Conservation (phyloP, 2,797 vertebrate species). For the Pachyuromys duprasi region DNA sequence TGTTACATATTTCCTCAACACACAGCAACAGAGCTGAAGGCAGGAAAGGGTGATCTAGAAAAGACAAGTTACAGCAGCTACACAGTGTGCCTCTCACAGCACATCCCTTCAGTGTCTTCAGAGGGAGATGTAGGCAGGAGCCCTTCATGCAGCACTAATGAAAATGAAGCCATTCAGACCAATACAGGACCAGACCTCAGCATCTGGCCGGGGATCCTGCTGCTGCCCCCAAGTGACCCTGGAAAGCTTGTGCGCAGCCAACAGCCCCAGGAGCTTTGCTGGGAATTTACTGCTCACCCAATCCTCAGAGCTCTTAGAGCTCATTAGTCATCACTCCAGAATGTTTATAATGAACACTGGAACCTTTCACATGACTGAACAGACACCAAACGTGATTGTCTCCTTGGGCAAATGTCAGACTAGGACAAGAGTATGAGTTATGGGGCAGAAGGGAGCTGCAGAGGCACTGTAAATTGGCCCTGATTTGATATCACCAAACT, state of each 20-base stretch:
- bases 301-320: background rate
- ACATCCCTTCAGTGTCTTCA: background rate
- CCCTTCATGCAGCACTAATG: background rate
- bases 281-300: background rate
- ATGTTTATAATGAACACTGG: slow-evolving; percentile 40
- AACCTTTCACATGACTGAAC: slow-evolving; percentile 19
- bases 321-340: background rate
- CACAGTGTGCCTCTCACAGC: accelerated
- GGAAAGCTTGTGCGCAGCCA: background rate
- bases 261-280: background rate
- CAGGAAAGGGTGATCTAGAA: background rate
- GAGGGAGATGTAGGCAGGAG: background rate
- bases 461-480: background rate
- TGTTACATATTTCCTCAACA: background rate
- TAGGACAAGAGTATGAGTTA: background rate
- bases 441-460: background rate
- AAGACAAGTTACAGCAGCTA: background rate
- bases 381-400: slow-evolving; percentile 50
- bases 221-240: background rate
- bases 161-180: background rate
- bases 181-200: background rate
- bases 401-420: background rate
- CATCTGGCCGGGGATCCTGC: accelerated
- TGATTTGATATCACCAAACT: background rate
- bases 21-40: accelerated